phyloP scores from a whole-genome alignment of 1,140 invertebrate genomes.

The Colletes latitarsis region DNA sequence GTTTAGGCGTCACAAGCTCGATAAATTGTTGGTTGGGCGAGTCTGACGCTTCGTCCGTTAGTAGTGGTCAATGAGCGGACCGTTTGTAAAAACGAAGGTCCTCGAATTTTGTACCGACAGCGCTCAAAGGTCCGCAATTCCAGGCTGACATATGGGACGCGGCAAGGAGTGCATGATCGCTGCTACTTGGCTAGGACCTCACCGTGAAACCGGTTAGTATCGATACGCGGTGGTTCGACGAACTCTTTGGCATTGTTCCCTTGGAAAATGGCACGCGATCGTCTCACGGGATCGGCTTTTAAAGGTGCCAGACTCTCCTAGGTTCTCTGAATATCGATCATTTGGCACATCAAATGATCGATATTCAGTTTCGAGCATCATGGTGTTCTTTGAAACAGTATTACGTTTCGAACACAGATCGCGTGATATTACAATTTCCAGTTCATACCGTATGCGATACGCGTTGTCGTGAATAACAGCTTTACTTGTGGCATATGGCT shows the following conservation, averaged over 20 bases:
- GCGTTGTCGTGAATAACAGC: too few relatives aligned
- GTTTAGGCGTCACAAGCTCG: too few relatives aligned
- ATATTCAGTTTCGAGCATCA: too few relatives aligned
- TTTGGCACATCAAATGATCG: too few relatives aligned
- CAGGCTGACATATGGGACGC: conserved; percentile 57
- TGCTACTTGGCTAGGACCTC: neutral
- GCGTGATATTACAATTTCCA: too few relatives aligned
- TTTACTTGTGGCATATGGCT: too few relatives aligned
- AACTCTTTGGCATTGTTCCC: conserved; percentile 20
- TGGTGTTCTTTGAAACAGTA: too few relatives aligned
- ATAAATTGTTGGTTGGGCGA: conserved; percentile 44
- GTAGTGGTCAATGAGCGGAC: too few relatives aligned
- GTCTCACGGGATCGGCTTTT: conserved; percentile 17
- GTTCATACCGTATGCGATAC: too few relatives aligned
- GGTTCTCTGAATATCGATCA: neutral
- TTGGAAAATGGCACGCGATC: conserved; percentile 24
- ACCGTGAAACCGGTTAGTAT: conserved; percentile 27
- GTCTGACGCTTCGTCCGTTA: too few relatives aligned
- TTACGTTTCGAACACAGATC: too few relatives aligned
- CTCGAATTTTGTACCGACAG: conserved; percentile 31
- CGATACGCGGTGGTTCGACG: neutral
- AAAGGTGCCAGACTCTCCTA: neutral
- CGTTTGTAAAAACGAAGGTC: conserved; percentile 10
- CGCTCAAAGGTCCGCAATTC: neutral
- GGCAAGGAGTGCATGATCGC: conserved; percentile 13